Evolutionary conservation across 2,888 invertebrate species (phyloP), one percentile per base, ranked within the genome.

Genomic region (Chalcosyrphus nemorum): DNA sequence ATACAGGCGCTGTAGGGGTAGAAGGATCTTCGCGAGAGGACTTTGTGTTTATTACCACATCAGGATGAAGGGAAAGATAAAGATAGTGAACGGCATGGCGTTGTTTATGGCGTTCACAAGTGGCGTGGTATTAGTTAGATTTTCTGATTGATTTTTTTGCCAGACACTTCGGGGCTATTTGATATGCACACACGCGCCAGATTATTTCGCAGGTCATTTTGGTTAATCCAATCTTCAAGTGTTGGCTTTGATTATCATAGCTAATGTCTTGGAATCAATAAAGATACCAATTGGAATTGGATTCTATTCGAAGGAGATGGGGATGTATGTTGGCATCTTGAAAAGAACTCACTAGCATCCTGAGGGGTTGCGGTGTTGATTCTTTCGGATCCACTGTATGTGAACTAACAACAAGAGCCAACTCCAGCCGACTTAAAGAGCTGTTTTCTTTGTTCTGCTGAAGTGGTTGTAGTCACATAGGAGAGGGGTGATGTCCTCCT

Each of bases 1-100:
- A n/a, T 38, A 35, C 17, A 32, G n/a, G 45, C 27, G 5, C 5
- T 2, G 13, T 2, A 7, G 24, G 15, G 32, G 4, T 24, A 4
- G 4, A 1, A 19, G 17, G 4, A 0, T 19, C 17, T 17, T 54
- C 17, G 32, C 17, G 17, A 54, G 17, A 54, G 29, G 29, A 11
- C 52, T 61, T 29, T 27, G 65, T 75, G 65, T 45, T 65, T 56
- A 65, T 65, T 65, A 15, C 13, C 15, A 35, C 29, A 24, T 6
- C 24, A 43, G 41, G 32, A 32, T 6, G 11, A 7, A 41, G 1
- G 7, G 5, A 43, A 13, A 27, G 17, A 47, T 7, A 32, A n/a
- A 17, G 29, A 15, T 15, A 45, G 43, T 4, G 13, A 38, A 38
- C 13, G 38, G 5, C 27, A 27, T 15, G 15, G 13, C 27, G 13